These are phyloP conservation scores for Ctenochaetus hawaiiensis DNA, from an alignment of 2,797 vertebrate genomes.

Conservation along the genomic window DNA sequence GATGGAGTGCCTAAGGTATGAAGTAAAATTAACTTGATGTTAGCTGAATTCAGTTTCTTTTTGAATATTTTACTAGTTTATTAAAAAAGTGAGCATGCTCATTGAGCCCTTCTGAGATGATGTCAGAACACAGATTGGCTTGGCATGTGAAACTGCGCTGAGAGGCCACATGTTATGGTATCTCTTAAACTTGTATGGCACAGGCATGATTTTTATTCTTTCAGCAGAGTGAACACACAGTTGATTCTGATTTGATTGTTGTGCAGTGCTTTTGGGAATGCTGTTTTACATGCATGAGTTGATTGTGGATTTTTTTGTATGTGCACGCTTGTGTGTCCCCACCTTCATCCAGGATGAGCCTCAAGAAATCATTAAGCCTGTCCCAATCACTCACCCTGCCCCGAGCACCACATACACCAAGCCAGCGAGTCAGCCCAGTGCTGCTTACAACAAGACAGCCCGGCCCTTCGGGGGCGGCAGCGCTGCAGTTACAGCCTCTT, in stretches of 20 bases:
- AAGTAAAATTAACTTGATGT: constrained; percentile 29
- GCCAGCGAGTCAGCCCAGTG: constrained; percentile 76
- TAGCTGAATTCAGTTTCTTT: neutral
- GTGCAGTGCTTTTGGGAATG: constrained; percentile 51
- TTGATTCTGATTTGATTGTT: constrained; percentile 24
- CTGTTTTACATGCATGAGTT: constrained; percentile 59
- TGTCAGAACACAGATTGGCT: constrained; percentile 44
- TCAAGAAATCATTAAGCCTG: constrained; percentile 95
- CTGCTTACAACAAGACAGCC: constrained; percentile 95
- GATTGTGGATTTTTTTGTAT: constrained; percentile 60
- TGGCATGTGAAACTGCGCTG: constrained; percentile 44
- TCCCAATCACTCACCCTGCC: constrained; percentile 90
- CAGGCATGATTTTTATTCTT: constrained; percentile 45
- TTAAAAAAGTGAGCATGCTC: constrained; percentile 27
- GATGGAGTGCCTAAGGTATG: constrained; percentile 88
- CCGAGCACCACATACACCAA: constrained; percentile 85
- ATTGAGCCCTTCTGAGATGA: constrained; percentile 71
- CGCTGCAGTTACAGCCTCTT: constrained; percentile 37
- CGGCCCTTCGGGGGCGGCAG: constrained; percentile 91
- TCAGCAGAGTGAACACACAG: constrained; percentile 10
- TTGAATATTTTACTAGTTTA: neutral
- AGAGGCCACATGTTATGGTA: constrained; percentile 22
- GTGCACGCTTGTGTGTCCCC: constrained; percentile 79
- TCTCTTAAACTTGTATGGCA: constrained; percentile 29
- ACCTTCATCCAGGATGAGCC: constrained; percentile 88